These are phyloP conservation scores for Torymus tubicola DNA, from an alignment of 2,888 invertebrate species.

Conservation along the genomic window DNA sequence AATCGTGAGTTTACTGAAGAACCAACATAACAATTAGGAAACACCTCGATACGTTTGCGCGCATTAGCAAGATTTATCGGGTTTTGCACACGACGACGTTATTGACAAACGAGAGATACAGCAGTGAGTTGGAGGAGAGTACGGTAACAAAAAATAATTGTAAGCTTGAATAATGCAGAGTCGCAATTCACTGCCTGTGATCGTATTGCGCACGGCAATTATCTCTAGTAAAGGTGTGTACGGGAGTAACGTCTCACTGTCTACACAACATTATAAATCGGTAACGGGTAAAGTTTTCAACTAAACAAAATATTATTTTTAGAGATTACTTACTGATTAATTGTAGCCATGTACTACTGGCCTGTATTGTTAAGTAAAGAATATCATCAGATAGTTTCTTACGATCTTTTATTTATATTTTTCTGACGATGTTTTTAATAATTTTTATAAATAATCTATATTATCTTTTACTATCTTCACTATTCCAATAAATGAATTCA, in stretches of 20 bases:
- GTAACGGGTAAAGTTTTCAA: too few species aligned
- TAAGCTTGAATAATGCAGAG: not conserved
- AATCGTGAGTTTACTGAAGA: constrained; percentile 6
- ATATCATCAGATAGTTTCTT: too few species aligned
- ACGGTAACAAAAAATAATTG: constrained; percentile 15
- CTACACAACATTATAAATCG: too few species aligned
- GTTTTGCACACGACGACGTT: constrained; percentile 46
- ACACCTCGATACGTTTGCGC: not conserved
- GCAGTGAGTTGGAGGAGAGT: not conserved
- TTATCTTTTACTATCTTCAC: too few species aligned
- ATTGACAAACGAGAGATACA: constrained; percentile 31
- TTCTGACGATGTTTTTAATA: too few species aligned
- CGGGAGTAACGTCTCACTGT: too few species aligned
- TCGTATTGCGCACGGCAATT: constrained; percentile 36
- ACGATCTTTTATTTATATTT: too few species aligned
- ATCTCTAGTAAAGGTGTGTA: too few species aligned
- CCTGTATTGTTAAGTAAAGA: too few species aligned
- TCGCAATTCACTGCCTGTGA: not conserved
- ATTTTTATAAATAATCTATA: too few species aligned
- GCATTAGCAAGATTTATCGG: constrained; percentile 20
- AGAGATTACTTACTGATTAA: not conserved
- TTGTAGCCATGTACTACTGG: too few species aligned
- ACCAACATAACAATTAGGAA: constrained; percentile 22
- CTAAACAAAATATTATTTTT: not conserved
- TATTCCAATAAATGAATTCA: too few species aligned